Evolutionary conservation across 2,888 invertebrate species (phyloP), one percentile per base, ranked within the genome.

Genomic region (Odontocolon sp.): DNA sequence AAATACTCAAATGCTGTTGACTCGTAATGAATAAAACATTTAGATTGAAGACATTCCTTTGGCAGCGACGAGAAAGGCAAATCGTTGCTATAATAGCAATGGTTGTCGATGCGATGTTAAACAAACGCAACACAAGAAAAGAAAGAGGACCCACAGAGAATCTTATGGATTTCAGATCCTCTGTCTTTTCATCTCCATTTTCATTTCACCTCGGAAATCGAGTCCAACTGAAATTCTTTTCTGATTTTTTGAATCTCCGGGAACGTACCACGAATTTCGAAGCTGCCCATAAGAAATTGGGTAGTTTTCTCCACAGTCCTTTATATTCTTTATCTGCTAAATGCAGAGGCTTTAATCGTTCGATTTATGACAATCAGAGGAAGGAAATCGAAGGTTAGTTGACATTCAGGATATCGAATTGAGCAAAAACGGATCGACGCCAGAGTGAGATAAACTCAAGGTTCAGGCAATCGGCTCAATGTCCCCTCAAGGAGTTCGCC

Each of bases 331-430:
- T n/a, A n/a, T n/a, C n/a, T n/a, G n/a, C n/a, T n/a, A 23, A 36
- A 3, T n/a, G 33, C 50, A 28, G 31, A 9, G 16, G 45, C 33
- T n/a, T n/a, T n/a, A 18, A 14, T 56, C 31, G 31, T 18, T 67
- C 47, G 54, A 66, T 67, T 38, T 21, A 54, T 45, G 64, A 47
- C 18, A 40, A 64, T 36, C 47, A 4, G 26, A 28, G 50, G 50
- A 57, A 75, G 64, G 16, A 64, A 54, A 33, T 28, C 64, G 66
- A 76, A 75, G 75, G 57, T 42, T 36, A 59, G 64, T 75, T 66
- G 61, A 67, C 59, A 71, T 71, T 71, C 57, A 61, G 50, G 28
- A 42, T 33, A 61, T 50, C 69, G 42, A 61, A 56, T 47, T 40
- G 67, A 71, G 40, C 71, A 66, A 64, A 61, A 71, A 38, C 33